Evolutionary conservation across 92 coral and sea anemone species (phyloP), one percentile per base, ranked within the genome.

Genomic region (Ricordea florida): DNA sequence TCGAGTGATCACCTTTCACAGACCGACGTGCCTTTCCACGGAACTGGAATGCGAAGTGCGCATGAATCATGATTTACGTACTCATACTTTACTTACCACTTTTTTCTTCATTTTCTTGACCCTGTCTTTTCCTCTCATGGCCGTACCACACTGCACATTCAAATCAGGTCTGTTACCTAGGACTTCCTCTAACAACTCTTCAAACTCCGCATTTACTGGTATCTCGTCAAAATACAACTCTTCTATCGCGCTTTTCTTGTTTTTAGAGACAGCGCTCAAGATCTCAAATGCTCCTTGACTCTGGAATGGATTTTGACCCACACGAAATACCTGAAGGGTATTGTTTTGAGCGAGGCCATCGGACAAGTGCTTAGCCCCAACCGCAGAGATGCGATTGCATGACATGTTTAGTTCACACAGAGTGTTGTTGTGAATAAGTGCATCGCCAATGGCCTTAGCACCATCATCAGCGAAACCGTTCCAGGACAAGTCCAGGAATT

Each of bases 381-480:
- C 64, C 1, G 47, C 51, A 7, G 98, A 75, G 24, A 94, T 80
- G 10, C 98, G 79, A 30, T 94, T 94, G 48, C 90, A 79, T 5
- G 97, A 84, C 25, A 94, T 74, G 32, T 94, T 97, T 5, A 94
- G 41, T 38, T 94, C 98, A 23, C 73, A 72, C 8, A 94, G 80
- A 1, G 96, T 69, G 55, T 75, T 87, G 62, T 94, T 94, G 15
- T 49, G 79, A 16, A 58, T 25, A 5, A 94, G 76, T 1, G 97
- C 96, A 10, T 84, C 97, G 13, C 97, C 93, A 2, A 92, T 61
- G 10, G 86, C 88, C 45, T 79, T 86, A n/a, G 93, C 87, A 0
- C 98, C 98, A 14, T 92, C 98, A 50, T 94, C 98, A 7, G 86
- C 96, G 55, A 94, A 92, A 6, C 98, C 98, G 51, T 94, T 94